Conservation (phyloP, 2,888 invertebrate species). For the Agrochola lychnidis region DNA sequence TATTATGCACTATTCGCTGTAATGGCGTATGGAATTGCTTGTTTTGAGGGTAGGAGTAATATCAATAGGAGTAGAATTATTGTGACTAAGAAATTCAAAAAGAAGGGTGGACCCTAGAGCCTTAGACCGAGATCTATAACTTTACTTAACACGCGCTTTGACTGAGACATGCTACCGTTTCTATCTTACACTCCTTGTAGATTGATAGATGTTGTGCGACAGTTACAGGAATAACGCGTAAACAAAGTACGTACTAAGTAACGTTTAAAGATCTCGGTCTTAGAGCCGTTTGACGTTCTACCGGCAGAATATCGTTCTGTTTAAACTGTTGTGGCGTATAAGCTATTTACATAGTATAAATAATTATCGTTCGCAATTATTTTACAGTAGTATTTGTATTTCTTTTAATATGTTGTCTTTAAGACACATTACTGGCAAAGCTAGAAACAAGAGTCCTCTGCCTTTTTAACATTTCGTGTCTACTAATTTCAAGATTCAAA, state of each 20-base stretch:
- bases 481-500: neutral
- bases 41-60: slow-evolving; percentile 33
- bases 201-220: neutral
- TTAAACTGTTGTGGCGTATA: neutral
- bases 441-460: neutral
- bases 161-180: neutral
- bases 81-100: slow-evolving; percentile 1
- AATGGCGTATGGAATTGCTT: slow-evolving; percentile 59
- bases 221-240: neutral
- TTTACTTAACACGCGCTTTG: neutral
- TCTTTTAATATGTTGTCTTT: neutral
- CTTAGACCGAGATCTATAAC: neutral
- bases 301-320: neutral
- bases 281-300: neutral
- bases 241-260: neutral
- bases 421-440: neutral
- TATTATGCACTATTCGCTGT: slow-evolving; percentile 86
- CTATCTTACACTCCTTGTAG: neutral
- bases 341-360: too few species aligned
- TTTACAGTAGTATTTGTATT: neutral
- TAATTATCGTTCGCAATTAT: too few species aligned
- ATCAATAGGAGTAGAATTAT: slow-evolving; percentile 10
- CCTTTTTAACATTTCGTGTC: neutral
- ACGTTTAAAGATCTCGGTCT: neutral
- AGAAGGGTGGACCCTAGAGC: neutral